These are phyloP conservation scores for Atlantisia rogersi DNA, from an alignment of 2,113 vertebrate genomes.

Conservation along the genomic window DNA sequence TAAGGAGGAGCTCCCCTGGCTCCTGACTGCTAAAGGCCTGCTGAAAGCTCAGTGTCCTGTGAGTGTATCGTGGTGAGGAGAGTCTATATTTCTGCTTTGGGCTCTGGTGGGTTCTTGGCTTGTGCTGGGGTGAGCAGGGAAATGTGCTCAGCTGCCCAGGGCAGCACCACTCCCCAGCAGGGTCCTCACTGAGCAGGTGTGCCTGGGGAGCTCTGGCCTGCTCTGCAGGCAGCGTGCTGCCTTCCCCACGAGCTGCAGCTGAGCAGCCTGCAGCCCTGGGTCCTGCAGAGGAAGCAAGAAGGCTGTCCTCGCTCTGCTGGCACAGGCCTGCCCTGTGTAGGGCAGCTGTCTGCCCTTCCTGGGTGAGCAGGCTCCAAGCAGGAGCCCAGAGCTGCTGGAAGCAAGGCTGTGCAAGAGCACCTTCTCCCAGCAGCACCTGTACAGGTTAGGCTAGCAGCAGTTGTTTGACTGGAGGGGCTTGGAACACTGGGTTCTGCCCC, in stretches of 20 bases:
- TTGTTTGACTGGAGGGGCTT: not conserved
- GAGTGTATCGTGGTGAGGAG: not conserved
- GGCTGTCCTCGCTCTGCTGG: not conserved
- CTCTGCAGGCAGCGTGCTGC: not conserved
- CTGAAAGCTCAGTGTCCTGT: not conserved
- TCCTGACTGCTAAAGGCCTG: not conserved
- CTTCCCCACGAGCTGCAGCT: not conserved
- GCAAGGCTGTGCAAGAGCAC: not conserved
- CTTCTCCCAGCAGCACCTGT: not conserved
- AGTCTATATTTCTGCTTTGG: fast-evolving
- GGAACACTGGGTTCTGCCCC: not conserved
- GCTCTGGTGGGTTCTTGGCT: not conserved
- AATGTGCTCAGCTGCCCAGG: not conserved
- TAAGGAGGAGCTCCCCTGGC: not conserved
- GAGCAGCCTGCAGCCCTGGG: not conserved
- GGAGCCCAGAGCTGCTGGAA: not conserved
- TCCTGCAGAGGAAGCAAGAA: not conserved
- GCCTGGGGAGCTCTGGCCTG: not conserved
- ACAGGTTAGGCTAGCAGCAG: not conserved
- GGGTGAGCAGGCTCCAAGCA: not conserved
- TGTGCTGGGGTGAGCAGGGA: not conserved
- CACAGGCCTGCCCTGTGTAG: not conserved
- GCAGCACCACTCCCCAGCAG: not conserved
- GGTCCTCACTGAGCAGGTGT: fast-evolving
- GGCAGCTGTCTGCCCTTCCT: not conserved